phyloP scores from a whole-genome alignment of 2,888 invertebrate species.

The Drosophila prolongata region DNA sequence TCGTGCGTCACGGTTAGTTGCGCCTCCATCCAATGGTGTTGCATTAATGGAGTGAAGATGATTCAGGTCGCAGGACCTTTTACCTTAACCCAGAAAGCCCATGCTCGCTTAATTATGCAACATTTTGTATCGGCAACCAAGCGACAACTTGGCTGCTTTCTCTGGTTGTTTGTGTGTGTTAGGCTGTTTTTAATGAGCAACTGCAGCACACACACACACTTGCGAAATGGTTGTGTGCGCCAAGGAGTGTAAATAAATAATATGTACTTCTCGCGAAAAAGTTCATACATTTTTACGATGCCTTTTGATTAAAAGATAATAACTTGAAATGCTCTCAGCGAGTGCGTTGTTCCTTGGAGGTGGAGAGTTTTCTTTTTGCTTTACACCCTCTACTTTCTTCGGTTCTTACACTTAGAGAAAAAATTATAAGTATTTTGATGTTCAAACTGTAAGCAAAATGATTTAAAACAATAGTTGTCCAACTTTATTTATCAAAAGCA shows the following conservation, averaged over 20 bases:
- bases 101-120: conserved; percentile 64
- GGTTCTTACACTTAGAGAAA: background rate
- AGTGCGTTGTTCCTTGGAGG: conserved; percentile 7
- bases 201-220: conserved; percentile 11
- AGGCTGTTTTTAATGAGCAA: conserved; percentile 54
- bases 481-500: too few species aligned
- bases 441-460: too few species aligned
- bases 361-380: background rate
- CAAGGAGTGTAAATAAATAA: conserved; percentile 42
- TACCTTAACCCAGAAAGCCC: conserved; percentile 59
- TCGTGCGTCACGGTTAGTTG: conserved; percentile 54
- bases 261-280: conserved; percentile 38
- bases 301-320: conserved; percentile 62
- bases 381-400: conserved; percentile 5
- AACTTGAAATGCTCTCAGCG: conserved; percentile 25
- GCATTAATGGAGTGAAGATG: conserved; percentile 55
- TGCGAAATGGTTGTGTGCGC: conserved; percentile 2
- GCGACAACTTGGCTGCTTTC: conserved; percentile 30
- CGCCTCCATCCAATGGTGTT: conserved; percentile 33
- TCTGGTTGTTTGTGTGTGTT: background rate
- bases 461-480: too few species aligned
- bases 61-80: conserved; percentile 16
- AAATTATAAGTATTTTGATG: too few species aligned
- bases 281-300: conserved; percentile 69
- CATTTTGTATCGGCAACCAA: conserved; percentile 50